Evolutionary conservation across 2,797 vertebrate species (phyloP), one percentile per base, ranked within the genome.

Genomic region (Erethizon dorsatum): DNA sequence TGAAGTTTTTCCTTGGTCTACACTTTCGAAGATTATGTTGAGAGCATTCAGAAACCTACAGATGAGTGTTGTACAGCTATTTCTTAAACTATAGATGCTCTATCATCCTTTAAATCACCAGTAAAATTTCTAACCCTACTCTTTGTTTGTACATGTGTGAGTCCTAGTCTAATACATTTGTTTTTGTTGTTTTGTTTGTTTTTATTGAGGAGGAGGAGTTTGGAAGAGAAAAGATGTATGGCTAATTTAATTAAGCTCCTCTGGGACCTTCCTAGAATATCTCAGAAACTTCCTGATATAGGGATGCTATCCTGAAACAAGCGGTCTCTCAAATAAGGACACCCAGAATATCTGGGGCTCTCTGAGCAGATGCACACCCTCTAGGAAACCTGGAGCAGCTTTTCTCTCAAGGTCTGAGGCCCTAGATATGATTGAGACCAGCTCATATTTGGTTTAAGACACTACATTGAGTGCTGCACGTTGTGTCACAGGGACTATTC

Each of bases 41-140:
- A 52, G 41, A 2, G 1, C 33, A 84, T 71, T 90, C 20, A 57
- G 52, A 86, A 86, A 82, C 45, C 54, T 45, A 45, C 41, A 20
- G 18, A 18, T 90, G 57, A 24, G 26, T 54, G 57, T 8, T 61
- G 33, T 47, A 33, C 33, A 86, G 15, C 31, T 86, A 69, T 45
- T 95, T 88, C 61, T 90, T 83, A 94, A 83, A 12, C 37, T n/a
- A 8, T 18, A 91, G 41, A 26, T 91, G 52, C n/a, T 69, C 47
- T 31, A 18, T 80, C n/a, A 85, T 78, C 54, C 52, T 57, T 88
- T 61, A 91, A 80, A 6, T 75, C 52, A 50, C 20, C 31, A 33
- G 24, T 82, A 95, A 33, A 94, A 54, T 69, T 92, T 67, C 1
- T 75, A 54, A 84, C 47, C 71, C 56, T n/a, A 45, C 37, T 73